These are phyloP conservation scores for Heterodera schachtii DNA, from an alignment of 1,140 invertebrate genomes.

Conservation along the genomic window DNA sequence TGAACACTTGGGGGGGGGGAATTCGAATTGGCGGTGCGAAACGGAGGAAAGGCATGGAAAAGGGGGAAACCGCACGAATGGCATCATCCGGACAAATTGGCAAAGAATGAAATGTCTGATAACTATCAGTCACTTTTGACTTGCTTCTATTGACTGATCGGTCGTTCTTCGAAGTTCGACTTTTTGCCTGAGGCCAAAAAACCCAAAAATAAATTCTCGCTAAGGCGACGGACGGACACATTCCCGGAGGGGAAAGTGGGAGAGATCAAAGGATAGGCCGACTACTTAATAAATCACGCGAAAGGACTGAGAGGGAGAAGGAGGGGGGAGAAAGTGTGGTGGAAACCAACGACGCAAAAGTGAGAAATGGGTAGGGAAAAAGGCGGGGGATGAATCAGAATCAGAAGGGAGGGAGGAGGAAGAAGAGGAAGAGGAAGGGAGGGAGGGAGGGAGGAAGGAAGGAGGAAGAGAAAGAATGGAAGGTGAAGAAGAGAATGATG, in stretches of 20 bases:
- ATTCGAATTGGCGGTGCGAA: background rate
- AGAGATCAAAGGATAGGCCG: constrained; percentile 11
- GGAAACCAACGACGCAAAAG: background rate
- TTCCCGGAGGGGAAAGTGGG: background rate
- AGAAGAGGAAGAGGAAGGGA: too few relatives aligned
- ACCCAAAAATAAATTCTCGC: constrained; percentile 10
- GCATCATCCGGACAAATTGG: background rate
- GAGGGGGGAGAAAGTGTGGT: background rate
- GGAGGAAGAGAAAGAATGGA: too few relatives aligned
- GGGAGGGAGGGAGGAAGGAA: background rate
- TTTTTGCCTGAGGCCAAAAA: background rate
- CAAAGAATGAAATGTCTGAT: too few relatives aligned
- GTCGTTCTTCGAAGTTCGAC: background rate
- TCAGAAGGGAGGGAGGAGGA: background rate
- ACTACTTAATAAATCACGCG: constrained; percentile 13
- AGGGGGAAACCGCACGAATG: background rate
- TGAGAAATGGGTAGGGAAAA: background rate
- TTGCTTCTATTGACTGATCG: background rate
- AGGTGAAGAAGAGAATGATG: too few relatives aligned
- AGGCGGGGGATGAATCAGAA: background rate
- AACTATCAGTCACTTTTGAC: too few relatives aligned
- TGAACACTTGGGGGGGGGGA: background rate
- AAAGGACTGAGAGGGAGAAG: background rate
- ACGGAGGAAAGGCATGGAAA: background rate
- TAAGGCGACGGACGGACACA: background rate